Evolutionary conservation across 1,140 invertebrate species (phyloP).

Genomic region (Coboldia fuscipes): DNA sequence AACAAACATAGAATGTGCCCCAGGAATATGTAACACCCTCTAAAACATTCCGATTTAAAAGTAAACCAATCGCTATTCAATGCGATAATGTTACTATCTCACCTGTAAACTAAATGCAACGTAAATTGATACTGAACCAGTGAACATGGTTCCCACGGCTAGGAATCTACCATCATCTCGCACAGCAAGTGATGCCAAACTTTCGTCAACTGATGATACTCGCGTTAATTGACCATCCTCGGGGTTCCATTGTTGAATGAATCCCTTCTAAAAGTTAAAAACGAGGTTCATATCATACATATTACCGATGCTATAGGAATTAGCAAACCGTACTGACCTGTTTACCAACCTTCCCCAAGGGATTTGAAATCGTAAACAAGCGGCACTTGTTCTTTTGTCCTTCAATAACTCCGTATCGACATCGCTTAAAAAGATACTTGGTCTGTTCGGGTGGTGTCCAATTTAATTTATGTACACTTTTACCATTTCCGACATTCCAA

Average conservation of each 20-base stretch:
- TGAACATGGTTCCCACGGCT: conserved; percentile 80
- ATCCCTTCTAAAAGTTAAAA: conserved; percentile 23
- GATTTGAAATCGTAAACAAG: conserved; percentile 67
- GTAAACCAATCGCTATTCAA: too few species aligned
- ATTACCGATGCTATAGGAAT: neutral
- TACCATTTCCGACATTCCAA: conserved; percentile 48
- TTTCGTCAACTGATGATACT: conserved; percentile 39
- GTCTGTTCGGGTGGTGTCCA: conserved; percentile 46
- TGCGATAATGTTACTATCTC: too few species aligned
- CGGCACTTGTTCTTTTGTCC: conserved; percentile 36
- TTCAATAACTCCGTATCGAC: conserved; percentile 50
- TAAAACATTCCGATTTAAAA: conserved; percentile 22
- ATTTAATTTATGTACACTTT: conserved; percentile 30
- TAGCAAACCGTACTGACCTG: conserved; percentile 13
- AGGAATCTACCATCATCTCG: conserved; percentile 79
- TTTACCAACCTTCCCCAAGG: conserved; percentile 39
- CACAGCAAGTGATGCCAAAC: conserved; percentile 66
- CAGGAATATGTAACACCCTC: conserved; percentile 56
- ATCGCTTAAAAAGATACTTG: conserved; percentile 68
- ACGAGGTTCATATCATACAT: neutral
- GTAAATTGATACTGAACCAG: conserved; percentile 74
- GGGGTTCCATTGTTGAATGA: conserved; percentile 49
- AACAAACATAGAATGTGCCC: conserved; percentile 83
- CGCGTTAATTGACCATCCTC: conserved; percentile 28
- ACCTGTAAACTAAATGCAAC: conserved; percentile 83